Percentiles rank a stretch among this genome's conserved stretches.
These are phyloP conservation scores for Propithecus coquereli DNA, from an alignment of 2,113 vertebrate species.

Conservation along the genomic window DNA sequence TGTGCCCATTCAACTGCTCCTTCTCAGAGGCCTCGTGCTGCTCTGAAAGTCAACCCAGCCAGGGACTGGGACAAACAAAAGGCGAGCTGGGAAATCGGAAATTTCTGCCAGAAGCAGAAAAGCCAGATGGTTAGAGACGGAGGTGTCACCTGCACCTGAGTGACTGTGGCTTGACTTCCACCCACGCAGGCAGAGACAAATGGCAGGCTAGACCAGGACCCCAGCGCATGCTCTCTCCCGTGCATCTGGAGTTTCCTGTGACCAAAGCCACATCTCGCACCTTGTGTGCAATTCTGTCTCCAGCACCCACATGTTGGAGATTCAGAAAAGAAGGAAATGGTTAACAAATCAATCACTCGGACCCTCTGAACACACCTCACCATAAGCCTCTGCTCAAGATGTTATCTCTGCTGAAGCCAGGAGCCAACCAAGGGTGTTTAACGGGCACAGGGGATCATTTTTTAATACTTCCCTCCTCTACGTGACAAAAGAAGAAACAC, in stretches of 20 bases:
- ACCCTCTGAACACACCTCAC: neutral
- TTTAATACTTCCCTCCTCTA: neutral
- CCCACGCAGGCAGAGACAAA: neutral
- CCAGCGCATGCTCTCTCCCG: neutral
- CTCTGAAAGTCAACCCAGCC: neutral
- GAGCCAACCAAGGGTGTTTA: neutral
- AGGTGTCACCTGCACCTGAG: no score
- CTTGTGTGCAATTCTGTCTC: neutral
- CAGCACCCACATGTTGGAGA: neutral
- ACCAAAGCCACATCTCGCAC: neutral
- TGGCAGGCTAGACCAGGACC: neutral
- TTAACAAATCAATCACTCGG: neutral
- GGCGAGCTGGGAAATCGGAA: neutral
- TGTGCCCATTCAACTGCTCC: neutral
- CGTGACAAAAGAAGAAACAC: neutral
- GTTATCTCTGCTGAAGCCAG: neutral
- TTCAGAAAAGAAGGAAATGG: neutral
- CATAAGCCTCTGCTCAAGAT: neutral
- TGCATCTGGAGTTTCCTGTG: neutral
- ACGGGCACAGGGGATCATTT: neutral
- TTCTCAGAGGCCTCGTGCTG: neutral
- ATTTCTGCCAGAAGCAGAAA: neutral
- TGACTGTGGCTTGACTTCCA: neutral
- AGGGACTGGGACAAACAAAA: neutral
- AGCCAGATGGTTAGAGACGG: neutral